Evolutionary conservation across 92 coral and sea anemone genomes (phyloP), one percentile per base, ranked within the genome.

Genomic region (Micromussa lordhowensis): DNA sequence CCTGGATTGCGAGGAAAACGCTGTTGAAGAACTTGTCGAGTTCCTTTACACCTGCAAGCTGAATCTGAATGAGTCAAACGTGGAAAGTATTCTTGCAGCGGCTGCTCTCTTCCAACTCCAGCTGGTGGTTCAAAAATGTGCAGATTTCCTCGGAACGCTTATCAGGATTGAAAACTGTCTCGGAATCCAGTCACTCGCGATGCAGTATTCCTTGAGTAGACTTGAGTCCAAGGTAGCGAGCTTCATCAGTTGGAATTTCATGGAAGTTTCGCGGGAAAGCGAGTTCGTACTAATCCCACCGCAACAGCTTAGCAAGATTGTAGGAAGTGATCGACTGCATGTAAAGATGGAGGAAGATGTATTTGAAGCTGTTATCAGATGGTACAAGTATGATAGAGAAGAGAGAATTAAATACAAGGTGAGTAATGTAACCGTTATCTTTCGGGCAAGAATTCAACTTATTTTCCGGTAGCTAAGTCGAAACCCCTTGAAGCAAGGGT

Each of bases 211-310:
- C 4, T 82, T 96, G 76, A 82, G 72, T 18, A 89, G 82, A 61
- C 90, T 96, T 19, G 89, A 93, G 44, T 81, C 93, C 11, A 96
- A 94, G 77, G 95, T 92, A 8, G 93, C 85, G 34, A 90, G 88
- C 64, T 96, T 95, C 79, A 91, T 96, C 84, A 89, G 84, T 69
- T 96, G 99, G 98, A 94, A 96, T 86, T 96, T 96, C 71, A 83
- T 88, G 84, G 94, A 90, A 30, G 61, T 96, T 68, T 92, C 91
- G 12, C 81, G 90, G 63, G 98, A 90, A 55, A 97, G 93, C 29
- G 96, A 92, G 82, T 96, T 93, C 80, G 90, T 93, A 9, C 78
- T 92, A 72, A 88, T 96, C 40, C 94, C 98, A 7, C 92, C 93
- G 18, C 68, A 71, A 0, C 95, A 93, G 55, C 77, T 95, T 70